Conservation (phyloP, 2,888 invertebrate genomes). For the Thelaira solivaga region DNA sequence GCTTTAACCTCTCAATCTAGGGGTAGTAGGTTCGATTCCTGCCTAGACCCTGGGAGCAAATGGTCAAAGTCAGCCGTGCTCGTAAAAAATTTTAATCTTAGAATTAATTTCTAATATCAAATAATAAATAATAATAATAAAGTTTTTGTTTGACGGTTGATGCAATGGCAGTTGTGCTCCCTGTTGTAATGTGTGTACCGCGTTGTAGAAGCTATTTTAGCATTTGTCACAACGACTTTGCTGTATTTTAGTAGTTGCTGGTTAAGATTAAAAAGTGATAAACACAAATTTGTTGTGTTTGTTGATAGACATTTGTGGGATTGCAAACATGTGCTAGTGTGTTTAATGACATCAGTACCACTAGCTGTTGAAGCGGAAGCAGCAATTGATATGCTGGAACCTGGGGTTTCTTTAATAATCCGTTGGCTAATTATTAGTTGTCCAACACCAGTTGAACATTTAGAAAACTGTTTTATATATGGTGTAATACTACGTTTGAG, state of each 20-base stretch:
- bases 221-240: conserved; percentile 71
- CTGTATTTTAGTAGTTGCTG: conserved; percentile 69
- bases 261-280: conserved; percentile 70
- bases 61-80: too few relatives aligned
- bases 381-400: conserved; percentile 34
- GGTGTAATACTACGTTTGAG: too few relatives aligned
- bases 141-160: conserved; percentile 68
- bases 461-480: too few relatives aligned
- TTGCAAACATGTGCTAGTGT: conserved; percentile 65
- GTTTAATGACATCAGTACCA: conserved; percentile 71
- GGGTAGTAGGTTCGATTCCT: too few relatives aligned
- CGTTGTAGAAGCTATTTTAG: conserved; percentile 67
- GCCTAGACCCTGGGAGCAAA: too few relatives aligned
- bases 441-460: conserved; percentile 62
- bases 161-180: conserved; percentile 57
- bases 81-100: too few relatives aligned
- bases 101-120: too few relatives aligned
- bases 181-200: conserved; percentile 40
- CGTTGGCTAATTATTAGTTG: conserved; percentile 72
- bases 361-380: conserved; percentile 43
- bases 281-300: conserved; percentile 74
- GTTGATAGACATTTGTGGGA: conserved; percentile 61
- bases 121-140: too few relatives aligned
- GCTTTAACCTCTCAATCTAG: too few relatives aligned
- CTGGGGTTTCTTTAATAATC: conserved; percentile 70